phyloP scores from a whole-genome alignment of 2,888 invertebrate species.

The Pseudoips prasinana region DNA sequence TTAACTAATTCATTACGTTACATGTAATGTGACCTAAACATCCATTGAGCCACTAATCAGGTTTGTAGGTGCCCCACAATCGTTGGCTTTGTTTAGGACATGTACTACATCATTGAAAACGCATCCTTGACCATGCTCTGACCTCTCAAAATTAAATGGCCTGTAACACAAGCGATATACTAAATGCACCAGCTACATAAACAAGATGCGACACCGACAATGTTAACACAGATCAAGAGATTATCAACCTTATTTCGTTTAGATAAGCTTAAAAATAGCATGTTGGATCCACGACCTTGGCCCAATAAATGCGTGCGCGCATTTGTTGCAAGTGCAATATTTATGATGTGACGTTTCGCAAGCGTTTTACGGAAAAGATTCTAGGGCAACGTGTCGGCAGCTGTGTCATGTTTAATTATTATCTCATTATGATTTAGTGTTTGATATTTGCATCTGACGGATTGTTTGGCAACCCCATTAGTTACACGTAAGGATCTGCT shows the following conservation, averaged over 20 bases:
- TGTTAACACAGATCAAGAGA: slow-evolving; percentile 18
- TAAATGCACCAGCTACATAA: slow-evolving; percentile 31
- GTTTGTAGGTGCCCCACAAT: slow-evolving; percentile 30
- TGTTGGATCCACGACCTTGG: slow-evolving; percentile 49
- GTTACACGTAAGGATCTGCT: too few species aligned
- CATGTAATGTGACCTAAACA: slow-evolving; percentile 7
- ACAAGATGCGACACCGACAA: slow-evolving; percentile 33
- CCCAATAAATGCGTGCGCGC: slow-evolving; percentile 60
- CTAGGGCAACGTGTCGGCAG: slow-evolving; percentile 45
- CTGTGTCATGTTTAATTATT: slow-evolving; percentile 16
- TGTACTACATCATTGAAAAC: slow-evolving; percentile 24
- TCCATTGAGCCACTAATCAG: slow-evolving; percentile 13
- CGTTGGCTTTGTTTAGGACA: slow-evolving; percentile 9
- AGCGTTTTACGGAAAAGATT: slow-evolving; percentile 55
- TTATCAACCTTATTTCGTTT: slow-evolving; percentile 21
- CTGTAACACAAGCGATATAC: slow-evolving; percentile 32
- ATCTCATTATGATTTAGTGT: slow-evolving; percentile 12
- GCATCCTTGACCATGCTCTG: slow-evolving; percentile 45
- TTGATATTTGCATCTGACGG: slow-evolving; percentile 5
- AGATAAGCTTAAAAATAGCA: slow-evolving; percentile 24
- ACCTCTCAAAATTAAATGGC: slow-evolving; percentile 32
- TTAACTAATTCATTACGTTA: too few species aligned
- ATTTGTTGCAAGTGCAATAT: slow-evolving; percentile 48
- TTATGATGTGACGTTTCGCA: slow-evolving; percentile 44
- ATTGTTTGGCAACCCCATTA: too few species aligned